Base-by-base conservation (phyloP, 1,140 invertebrate genomes). In the Musca vetustissima region DNA sequence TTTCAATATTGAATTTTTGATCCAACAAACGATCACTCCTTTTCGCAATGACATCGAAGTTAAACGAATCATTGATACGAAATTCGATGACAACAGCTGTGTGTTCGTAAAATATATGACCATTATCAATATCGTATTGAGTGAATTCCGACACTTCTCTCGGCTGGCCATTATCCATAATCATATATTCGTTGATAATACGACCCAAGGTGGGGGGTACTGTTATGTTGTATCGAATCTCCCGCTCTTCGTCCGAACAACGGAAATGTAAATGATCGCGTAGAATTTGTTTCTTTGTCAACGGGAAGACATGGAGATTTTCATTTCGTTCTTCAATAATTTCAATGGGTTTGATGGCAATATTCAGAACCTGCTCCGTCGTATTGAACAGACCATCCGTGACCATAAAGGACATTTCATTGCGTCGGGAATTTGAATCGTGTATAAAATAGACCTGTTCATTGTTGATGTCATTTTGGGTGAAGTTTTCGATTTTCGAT, bases 61-160 rank as follows among this genome's bases (percentile, higher is more conserved):
- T 84, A 80, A 98, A 96, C 3, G 89, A 91, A 84, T 98, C 96
- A 71, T 91, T 92, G 15, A 92, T 91, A 50, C 90, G 87, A 11
- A 94, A 84, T 76, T 93, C 90, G 71, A 89, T 89, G 74, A 95
- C 92, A 15, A 91, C 89, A 72, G 91, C 89, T 0, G 90, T 93
- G 76, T 97, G 95, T 76, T 96, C 92, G 80, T 97, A 98, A 75
- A 91, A 91, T 2, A 98, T 88, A 71, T 89, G 84, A n/a, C 90
- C 91, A 66, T 90, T 87, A 75, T 96, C 93, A 9, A 98, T 83
- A 76, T 97, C 93, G 66, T 87, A 85, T 80, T 98, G 96, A 0
- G 91, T 94, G 77, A 98, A 98, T 32, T 86, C 84, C 71, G 83
- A 86, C 15, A 88, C 84, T 24, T 83, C 79, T 28, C 74, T 75